A percentile compares a stretch with the other conserved stretches of the same genome.
These are phyloP conservation scores for Lasiurus borealis DNA, from an alignment of 2,113 vertebrate species.

Conservation along the genomic window DNA sequence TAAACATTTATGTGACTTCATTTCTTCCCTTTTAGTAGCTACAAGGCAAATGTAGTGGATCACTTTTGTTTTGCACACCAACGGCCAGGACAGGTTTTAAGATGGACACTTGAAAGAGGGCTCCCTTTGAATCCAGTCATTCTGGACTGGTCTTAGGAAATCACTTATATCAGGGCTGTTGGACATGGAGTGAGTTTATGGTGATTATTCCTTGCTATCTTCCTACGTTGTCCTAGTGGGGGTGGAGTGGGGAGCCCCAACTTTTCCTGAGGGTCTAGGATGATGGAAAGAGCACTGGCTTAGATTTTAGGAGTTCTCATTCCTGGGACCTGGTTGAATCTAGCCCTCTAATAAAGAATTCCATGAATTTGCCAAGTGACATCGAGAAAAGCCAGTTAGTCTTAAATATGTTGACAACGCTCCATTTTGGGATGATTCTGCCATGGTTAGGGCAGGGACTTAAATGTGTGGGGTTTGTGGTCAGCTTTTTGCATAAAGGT, in stretches of 20 bases:
- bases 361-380: conserved; percentile 63
- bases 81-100: conserved; percentile 60
- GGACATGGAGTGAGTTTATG: not conserved
- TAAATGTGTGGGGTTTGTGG: not conserved
- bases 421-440: not conserved
- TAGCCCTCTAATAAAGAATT: not conserved
- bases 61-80: conserved; percentile 65
- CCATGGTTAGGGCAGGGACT: not conserved
- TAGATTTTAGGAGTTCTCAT: not conserved
- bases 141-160: not conserved
- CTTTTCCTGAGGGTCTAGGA: not conserved
- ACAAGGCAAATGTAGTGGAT: conserved; percentile 66
- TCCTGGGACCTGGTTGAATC: not conserved
- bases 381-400: not conserved
- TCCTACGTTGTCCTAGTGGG: fast-evolving
- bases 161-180: fast-evolving
- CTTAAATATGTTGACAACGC: not conserved
- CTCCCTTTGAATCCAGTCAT: not conserved
- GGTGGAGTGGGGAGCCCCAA: fast-evolving
- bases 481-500: not conserved
- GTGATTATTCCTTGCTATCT: not conserved
- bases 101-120: conserved; percentile 62
- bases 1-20: conserved; percentile 75
- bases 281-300: not conserved
- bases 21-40: conserved; percentile 74